A percentile compares a stretch with the other conserved stretches of the same genome.
Conservation (phyloP, 1,140 invertebrate species). For the Charaxes varanes region DNA sequence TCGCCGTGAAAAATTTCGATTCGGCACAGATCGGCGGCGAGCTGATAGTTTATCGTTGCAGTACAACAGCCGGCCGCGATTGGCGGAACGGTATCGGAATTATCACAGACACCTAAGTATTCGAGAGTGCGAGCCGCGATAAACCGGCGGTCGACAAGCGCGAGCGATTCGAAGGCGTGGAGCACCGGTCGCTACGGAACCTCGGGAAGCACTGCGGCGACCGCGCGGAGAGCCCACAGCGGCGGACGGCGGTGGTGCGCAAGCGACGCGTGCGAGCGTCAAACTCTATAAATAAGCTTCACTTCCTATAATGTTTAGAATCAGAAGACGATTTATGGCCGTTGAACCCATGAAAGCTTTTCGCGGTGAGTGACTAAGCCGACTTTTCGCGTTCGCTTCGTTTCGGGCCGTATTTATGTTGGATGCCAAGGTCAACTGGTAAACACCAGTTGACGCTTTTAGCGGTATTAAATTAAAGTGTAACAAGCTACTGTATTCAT, state of each 20-base stretch:
- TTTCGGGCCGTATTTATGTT: constrained; percentile 8
- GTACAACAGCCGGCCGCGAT: constrained; percentile 36
- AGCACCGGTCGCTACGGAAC: constrained; percentile 34
- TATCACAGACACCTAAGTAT: constrained; percentile 56
- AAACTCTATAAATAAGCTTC: constrained; percentile 62
- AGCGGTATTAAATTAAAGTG: no score
- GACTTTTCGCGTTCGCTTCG: constrained; percentile 16
- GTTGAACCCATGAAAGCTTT: constrained; percentile 62
- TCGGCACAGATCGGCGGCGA: constrained; percentile 37
- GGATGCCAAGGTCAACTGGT: constrained; percentile 33
- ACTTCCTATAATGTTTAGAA: constrained; percentile 59
- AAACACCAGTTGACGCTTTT: no score
- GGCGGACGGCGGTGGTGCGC: constrained; percentile 27
- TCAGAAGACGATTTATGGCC: constrained; percentile 65
- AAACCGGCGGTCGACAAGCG: constrained; percentile 21
- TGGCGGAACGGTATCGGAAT: constrained; percentile 46
- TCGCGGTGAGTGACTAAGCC: constrained; percentile 35
- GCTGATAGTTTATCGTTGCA: constrained; percentile 39
- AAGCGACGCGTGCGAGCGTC: constrained; percentile 37
- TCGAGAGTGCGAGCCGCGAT: constrained; percentile 32
- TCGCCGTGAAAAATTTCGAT: constrained; percentile 41
- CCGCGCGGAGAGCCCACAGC: constrained; percentile 17
- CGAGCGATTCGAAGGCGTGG: constrained; percentile 14
- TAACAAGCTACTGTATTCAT: no score
- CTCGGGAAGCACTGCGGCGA: constrained; percentile 30